Percentiles rank a stretch among this genome's conserved stretches.
Evolutionary conservation across 1,140 invertebrate genomes (phyloP).

Genomic region (Dendroctonus valens): DNA sequence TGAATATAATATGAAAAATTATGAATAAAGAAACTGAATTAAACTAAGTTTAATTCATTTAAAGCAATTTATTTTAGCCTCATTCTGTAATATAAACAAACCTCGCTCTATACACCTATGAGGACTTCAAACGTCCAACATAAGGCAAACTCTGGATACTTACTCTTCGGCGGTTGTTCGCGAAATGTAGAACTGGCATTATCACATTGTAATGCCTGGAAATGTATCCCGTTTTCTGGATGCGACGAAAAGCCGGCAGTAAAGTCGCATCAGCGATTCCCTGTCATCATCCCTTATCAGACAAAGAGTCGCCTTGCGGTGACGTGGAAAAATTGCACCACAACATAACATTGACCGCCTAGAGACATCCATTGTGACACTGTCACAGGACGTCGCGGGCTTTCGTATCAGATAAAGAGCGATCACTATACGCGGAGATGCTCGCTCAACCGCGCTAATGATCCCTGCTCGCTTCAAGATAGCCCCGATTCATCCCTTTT

Average conservation of each 20-base stretch:
- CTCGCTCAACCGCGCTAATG: constrained; percentile 28
- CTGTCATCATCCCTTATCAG: constrained; percentile 44
- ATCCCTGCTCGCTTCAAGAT: constrained; percentile 12
- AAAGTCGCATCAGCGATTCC: constrained; percentile 15
- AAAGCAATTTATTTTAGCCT: too few relatives aligned
- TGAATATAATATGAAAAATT: too few relatives aligned
- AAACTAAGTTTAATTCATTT: too few relatives aligned
- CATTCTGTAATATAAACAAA: too few relatives aligned
- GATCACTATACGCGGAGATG: constrained; percentile 17
- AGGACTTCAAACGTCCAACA: too few relatives aligned
- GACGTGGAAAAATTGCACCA: constrained; percentile 50
- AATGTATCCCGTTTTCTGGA: constrained; percentile 7
- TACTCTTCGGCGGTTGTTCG: too few relatives aligned
- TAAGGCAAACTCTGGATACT: too few relatives aligned
- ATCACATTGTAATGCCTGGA: constrained; percentile 8
- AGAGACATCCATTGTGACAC: constrained; percentile 48
- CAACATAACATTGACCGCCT: constrained; percentile 49
- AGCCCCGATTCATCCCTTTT: background rate
- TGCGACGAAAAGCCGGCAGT: constrained; percentile 7
- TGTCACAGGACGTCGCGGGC: constrained; percentile 35
- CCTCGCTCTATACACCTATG: too few relatives aligned
- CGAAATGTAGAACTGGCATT: background rate
- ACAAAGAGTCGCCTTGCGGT: constrained; percentile 49
- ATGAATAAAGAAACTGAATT: too few relatives aligned
- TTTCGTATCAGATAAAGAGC: constrained; percentile 28